phyloP scores from a whole-genome alignment of 1,140 invertebrate genomes.

The Araneus ventricosus region DNA sequence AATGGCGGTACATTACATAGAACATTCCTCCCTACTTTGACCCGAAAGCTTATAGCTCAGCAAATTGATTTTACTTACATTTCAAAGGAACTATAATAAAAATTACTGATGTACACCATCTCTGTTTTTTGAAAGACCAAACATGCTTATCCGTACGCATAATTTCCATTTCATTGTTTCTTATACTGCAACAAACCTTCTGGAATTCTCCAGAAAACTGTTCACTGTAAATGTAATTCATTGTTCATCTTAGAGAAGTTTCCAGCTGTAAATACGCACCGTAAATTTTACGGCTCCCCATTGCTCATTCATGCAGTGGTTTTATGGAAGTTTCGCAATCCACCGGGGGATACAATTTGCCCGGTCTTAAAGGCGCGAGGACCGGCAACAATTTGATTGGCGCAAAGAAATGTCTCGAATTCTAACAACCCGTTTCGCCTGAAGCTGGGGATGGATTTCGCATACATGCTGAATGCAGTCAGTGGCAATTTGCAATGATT shows the following conservation, averaged over 20 bases:
- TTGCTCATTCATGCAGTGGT: neutral
- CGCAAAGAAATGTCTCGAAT: neutral
- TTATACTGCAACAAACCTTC: neutral
- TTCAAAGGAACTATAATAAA: too few species aligned
- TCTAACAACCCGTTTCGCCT: neutral
- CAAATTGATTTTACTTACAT: too few species aligned
- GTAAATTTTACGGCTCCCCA: conserved; percentile 1
- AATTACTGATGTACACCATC: too few species aligned
- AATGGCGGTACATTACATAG: too few species aligned
- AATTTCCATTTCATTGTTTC: neutral
- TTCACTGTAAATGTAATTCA: neutral
- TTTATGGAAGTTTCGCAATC: neutral
- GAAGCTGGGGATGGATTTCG: neutral
- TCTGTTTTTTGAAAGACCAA: neutral
- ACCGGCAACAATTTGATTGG: neutral
- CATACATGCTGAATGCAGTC: neutral
- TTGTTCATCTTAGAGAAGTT: neutral
- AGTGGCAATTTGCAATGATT: neutral
- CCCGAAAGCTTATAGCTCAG: too few species aligned
- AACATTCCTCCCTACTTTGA: too few species aligned
- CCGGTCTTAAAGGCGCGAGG: neutral
- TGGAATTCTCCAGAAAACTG: neutral
- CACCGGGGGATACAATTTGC: neutral
- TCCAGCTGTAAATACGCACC: neutral
- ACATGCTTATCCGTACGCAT: neutral